Percentiles rank a stretch among this genome's conserved stretches.
These are phyloP conservation scores for Lasius fuliginosus DNA, from an alignment of 2,888 invertebrate species.

Conservation along the genomic window DNA sequence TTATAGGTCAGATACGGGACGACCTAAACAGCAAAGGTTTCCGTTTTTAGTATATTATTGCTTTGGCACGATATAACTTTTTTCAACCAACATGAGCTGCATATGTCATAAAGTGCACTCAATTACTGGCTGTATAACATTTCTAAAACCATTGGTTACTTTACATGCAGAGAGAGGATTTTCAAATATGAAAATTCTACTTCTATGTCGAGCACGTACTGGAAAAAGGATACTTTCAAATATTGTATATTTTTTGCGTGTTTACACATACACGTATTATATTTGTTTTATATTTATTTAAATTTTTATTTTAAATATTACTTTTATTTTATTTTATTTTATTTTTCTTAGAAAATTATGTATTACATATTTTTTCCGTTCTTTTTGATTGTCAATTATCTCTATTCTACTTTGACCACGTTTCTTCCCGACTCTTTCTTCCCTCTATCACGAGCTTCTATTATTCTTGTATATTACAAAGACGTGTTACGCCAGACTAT, in stretches of 20 bases:
- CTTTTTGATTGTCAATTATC: conserved; percentile 13
- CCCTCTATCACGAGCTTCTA: not conserved
- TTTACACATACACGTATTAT: too few species aligned
- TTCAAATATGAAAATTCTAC: not conserved
- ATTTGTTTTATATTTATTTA: not conserved
- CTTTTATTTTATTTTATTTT: not conserved
- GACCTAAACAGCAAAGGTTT: not conserved
- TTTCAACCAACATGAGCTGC: not conserved
- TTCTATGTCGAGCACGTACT: not conserved
- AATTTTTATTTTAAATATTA: not conserved
- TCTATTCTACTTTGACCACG: not conserved
- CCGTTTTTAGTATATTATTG: not conserved
- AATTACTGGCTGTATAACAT: not conserved
- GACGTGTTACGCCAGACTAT: not conserved
- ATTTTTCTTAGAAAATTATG: not conserved
- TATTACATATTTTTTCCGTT: not conserved
- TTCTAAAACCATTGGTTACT: not conserved
- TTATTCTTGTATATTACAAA: conserved; percentile 36
- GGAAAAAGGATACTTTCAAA: not conserved
- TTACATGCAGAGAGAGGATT: not conserved
- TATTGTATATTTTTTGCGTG: too few species aligned
- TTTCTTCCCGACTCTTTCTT: not conserved
- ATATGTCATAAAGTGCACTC: not conserved
- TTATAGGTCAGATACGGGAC: not conserved
- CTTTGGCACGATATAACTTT: not conserved